Evolutionary conservation across 1,140 invertebrate species (phyloP), one percentile per base, ranked within the genome.

Genomic region (Ctenoplectra terminalis): DNA sequence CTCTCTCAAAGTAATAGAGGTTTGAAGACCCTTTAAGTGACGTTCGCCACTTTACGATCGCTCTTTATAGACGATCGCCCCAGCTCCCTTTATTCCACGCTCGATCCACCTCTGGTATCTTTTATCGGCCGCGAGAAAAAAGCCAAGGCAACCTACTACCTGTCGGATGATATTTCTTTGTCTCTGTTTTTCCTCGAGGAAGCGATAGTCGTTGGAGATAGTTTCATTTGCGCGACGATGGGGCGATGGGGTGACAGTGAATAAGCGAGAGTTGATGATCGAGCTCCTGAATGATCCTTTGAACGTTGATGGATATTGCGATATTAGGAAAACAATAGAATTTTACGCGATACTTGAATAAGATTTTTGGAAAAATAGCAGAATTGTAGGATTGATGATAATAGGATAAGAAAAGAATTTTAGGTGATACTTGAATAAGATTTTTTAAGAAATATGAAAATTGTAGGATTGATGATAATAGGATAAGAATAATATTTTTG

Each of bases 1-100:
- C 88, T 77, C 88, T 90, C 84, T 88, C 81, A 83, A 87, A 89
- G 89, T 90, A 90, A 90, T 90, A 87, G 88, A 84, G 72, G 63
- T 71, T 67, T 67, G 81, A 88, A 88, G 84, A 86, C 76, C 84
- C 88, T 87, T 84, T 91, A 91, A 91, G 89, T 85, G 89, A 85
- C 82, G 86, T 84, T 89, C 81, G 82, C 78, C 85, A 88, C 87
- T 90, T 90, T 90, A 90, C 88, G 83, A 88, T 82, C 56, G 78
- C 82, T 87, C 82, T 86, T 84, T 87, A 86, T 63, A 81, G 77
- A 81, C 46, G 66, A 37, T 79, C 60, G 6, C 20, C 56, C 29
- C 23, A 34, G 34, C 43, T 37, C 1, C 64, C 74, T 34, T 61
- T 63, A 17, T 37, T 70, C 50, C 54, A 20, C 23, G 20, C 34